Base-by-base conservation (phyloP, 2,113 vertebrate species). In the Dipodomys spectabilis region DNA sequence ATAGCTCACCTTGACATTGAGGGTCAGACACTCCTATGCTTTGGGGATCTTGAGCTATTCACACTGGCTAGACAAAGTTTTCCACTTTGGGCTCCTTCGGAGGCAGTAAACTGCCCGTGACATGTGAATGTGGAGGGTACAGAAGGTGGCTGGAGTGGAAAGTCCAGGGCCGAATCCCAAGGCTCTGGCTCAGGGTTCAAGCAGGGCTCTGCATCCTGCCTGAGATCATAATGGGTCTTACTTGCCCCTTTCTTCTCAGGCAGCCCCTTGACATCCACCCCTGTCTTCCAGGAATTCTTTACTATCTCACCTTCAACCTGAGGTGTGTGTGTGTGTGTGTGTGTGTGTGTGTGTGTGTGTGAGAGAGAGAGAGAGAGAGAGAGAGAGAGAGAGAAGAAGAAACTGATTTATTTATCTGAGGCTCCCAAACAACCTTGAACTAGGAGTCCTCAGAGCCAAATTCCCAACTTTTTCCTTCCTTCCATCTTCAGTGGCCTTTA, bases 1-100 rank as follows among this genome's bases (percentile, higher is more conserved):
- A 75, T 49, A 60, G 64, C 12, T 88, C 91, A 73, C 89, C 68
- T 65, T 93, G 95, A 89, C 67, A 20, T 79, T 77, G 69, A 75
- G 69, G 72, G 10, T 82, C 30, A 23, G 72, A 0, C 16, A n/a
- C 72, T 74, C 20, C 65, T n/a, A 30, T 65, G 53, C 71, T 88
- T 91, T 65, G 35, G 35, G 49, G 45, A 79, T 44, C 25, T 74
- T 18, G 39, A 44, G 32, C 75, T 18, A 30, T 77, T 81, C 45
- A 30, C 68, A 2, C 4, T 44, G 78, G 30, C 57, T 30, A 71
- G 13, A 32, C 74, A 74, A 28, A 8, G 20, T 78, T 69, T 73
- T 86, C 32, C 22, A 65, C 67, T 86, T 53, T 75, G 75, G 4
- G 32, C 18, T 84, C 73, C 74, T 91, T 94, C 35, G 32, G 80